These are phyloP conservation scores for Nannospalax galili DNA, from an alignment of 2,113 vertebrate species.

Conservation along the genomic window DNA sequence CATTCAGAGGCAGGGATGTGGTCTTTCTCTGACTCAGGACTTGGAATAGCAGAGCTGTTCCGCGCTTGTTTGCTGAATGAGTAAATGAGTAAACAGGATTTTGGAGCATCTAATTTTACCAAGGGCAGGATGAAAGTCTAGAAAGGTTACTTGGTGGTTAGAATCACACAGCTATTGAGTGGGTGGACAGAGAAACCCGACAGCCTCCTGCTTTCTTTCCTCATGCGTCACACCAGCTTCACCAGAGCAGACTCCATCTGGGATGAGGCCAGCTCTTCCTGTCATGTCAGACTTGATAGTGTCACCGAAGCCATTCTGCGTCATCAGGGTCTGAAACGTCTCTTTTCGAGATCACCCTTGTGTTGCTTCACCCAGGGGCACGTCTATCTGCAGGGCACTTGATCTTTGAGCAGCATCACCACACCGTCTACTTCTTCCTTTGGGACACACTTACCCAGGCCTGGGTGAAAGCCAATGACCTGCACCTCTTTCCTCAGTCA, in stretches of 20 bases:
- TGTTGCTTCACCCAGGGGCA: neutral
- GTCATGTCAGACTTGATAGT: neutral
- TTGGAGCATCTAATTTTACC: conserved; percentile 8
- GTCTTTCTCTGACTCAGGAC: neutral
- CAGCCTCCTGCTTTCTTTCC: neutral
- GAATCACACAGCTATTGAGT: neutral
- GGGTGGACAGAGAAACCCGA: neutral
- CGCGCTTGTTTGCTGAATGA: conserved; percentile 15
- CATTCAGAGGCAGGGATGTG: neutral
- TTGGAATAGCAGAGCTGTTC: neutral
- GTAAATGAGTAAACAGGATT: neutral
- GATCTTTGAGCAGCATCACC: neutral
- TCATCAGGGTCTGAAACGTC: neutral
- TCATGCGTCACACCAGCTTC: neutral
- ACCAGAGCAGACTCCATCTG: neutral
- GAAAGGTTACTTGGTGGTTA: neutral
- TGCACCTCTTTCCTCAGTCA: neutral
- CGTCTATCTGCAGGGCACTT: neutral
- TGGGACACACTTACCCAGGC: neutral
- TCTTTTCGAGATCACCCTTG: neutral
- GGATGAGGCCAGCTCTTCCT: neutral
- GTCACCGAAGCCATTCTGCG: neutral
- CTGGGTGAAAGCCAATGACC: neutral
- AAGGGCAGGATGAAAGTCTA: neutral
- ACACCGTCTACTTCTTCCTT: neutral